phyloP scores from a whole-genome alignment of 2,797 vertebrate species.

The Amblyopsis hoosieri region DNA sequence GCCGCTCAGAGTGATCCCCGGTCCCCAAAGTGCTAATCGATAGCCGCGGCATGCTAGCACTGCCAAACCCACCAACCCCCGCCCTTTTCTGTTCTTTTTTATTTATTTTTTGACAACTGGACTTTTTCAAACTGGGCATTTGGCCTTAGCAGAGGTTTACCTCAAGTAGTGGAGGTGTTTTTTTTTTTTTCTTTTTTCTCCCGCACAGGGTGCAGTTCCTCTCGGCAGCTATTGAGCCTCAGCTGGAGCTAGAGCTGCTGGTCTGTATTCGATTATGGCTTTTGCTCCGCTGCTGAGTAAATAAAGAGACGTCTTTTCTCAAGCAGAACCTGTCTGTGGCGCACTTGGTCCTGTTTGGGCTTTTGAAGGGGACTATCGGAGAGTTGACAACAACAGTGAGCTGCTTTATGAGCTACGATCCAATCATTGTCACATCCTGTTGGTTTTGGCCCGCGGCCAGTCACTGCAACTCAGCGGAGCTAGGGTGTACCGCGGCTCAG shows the following conservation, averaged over 20 bases:
- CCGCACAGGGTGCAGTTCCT: slow-evolving; percentile 14
- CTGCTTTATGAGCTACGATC: slow-evolving; percentile 52
- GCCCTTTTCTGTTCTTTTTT: too few species aligned
- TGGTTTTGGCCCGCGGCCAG: slow-evolving; percentile 52
- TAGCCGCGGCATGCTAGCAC: background rate
- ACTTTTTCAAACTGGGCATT: background rate
- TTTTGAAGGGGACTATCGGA: slow-evolving; percentile 39
- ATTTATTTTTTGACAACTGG: background rate
- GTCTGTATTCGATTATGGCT: slow-evolving; percentile 43
- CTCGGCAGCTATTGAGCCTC: slow-evolving; percentile 39
- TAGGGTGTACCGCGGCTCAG: slow-evolving; percentile 30
- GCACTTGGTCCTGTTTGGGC: slow-evolving; percentile 25
- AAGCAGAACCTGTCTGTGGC: slow-evolving; percentile 16
- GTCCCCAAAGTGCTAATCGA: slow-evolving; percentile 4
- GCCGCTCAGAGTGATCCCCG: slow-evolving; percentile 11
- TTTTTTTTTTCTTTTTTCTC: background rate
- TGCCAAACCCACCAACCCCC: too few species aligned
- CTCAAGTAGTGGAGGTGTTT: background rate
- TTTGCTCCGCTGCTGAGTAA: slow-evolving; percentile 34
- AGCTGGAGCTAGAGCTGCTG: slow-evolving; percentile 24
- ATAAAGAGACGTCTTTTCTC: slow-evolving; percentile 34
- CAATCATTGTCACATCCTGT: slow-evolving; percentile 58
- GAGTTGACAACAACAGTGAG: slow-evolving; percentile 43
- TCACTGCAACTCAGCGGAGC: slow-evolving; percentile 25
- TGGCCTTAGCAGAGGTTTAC: background rate